Percentiles rank a stretch among this genome's conserved stretches.
Conservation (phyloP, 1,140 invertebrate species). For the Colletes gigas region DNA sequence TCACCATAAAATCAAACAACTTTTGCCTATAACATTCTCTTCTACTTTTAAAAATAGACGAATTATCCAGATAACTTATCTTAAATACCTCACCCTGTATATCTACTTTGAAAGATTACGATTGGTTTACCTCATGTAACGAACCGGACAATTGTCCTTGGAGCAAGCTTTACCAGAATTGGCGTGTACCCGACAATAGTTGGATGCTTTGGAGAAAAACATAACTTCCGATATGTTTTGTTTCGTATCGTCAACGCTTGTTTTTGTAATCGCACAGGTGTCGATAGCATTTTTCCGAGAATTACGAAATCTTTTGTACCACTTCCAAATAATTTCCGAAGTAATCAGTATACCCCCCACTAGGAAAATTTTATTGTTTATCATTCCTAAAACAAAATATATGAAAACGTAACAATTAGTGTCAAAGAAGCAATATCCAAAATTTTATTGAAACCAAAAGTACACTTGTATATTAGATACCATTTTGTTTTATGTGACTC, state of each 20-base stretch:
- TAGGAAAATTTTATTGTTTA: constrained; percentile 1
- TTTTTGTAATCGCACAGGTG: not conserved
- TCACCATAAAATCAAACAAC: no score
- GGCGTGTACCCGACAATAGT: constrained; percentile 60
- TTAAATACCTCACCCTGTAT: no score
- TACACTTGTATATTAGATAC: not conserved
- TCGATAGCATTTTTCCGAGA: not conserved
- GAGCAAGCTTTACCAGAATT: constrained; percentile 28
- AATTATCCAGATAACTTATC: no score
- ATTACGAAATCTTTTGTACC: constrained; percentile 38
- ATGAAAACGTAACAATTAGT: not conserved
- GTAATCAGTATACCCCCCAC: not conserved
- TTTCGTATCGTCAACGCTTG: not conserved
- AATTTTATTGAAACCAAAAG: not conserved
- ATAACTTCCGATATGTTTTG: constrained; percentile 56
- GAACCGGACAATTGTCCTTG: constrained; percentile 52
- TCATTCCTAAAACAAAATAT: constrained; percentile 12
- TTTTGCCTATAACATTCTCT: no score
- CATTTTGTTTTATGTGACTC: not conserved
- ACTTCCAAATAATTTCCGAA: constrained; percentile 56
- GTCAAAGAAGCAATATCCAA: not conserved
- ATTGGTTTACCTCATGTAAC: constrained; percentile 60
- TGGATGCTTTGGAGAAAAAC: constrained; percentile 64
- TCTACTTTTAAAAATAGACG: no score
- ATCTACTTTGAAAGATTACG: not conserved